phyloP scores from a whole-genome alignment of 2,797 vertebrate species.

The Gallinago stenura region DNA sequence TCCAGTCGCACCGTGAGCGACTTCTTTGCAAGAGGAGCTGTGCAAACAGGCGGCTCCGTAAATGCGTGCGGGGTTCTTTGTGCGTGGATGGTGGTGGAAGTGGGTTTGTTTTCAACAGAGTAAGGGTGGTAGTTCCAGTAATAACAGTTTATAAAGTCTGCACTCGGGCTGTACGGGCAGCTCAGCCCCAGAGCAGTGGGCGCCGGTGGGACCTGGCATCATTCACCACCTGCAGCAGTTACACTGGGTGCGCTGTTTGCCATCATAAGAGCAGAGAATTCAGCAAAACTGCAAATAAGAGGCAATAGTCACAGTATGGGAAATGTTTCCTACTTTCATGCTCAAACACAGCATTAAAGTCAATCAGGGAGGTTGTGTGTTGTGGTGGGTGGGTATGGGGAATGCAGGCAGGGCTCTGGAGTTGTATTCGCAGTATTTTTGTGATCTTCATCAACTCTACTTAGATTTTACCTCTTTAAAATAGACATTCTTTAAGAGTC shows the following conservation, averaged over 20 bases:
- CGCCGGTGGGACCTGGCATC: neutral
- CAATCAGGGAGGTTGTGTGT: neutral
- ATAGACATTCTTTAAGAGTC: neutral
- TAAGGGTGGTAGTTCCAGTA: neutral
- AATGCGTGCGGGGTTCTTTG: fast-evolving
- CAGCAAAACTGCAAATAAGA: neutral
- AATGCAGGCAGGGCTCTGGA: neutral
- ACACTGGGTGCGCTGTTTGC: fast-evolving
- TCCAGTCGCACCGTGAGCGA: neutral
- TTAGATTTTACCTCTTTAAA: neutral
- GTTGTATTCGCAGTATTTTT: neutral
- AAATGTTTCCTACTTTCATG: neutral
- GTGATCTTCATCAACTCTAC: neutral
- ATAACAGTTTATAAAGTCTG: neutral
- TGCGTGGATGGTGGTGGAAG: fast-evolving
- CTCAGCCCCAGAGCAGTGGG: neutral
- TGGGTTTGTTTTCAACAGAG: neutral
- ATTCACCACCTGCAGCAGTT: neutral
- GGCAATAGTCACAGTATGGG: neutral
- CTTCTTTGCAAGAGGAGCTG: neutral
- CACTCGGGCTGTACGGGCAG: neutral
- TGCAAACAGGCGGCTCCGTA: neutral
- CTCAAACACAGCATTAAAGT: fast-evolving
- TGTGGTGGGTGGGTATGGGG: neutral
- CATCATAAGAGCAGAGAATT: neutral